A percentile compares a stretch with the other conserved stretches of the same genome.
phyloP scores from a whole-genome alignment of 2,888 invertebrate species.

The Melanostoma scalare region DNA sequence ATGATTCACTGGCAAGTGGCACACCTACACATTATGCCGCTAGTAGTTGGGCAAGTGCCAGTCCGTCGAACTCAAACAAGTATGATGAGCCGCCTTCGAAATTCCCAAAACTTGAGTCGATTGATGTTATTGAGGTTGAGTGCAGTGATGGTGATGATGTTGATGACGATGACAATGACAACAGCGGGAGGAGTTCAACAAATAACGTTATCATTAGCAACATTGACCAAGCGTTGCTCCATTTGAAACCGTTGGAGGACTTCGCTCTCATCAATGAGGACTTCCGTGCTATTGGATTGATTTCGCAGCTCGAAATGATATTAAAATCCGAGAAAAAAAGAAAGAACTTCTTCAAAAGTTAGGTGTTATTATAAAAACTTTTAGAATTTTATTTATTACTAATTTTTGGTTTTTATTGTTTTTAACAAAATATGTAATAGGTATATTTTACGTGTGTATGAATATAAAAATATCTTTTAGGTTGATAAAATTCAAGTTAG shows the following conservation, averaged over 20 bases:
- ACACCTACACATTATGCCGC: constrained; percentile 18
- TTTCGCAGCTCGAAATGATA: constrained; percentile 78
- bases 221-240: constrained; percentile 77
- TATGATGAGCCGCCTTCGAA: constrained; percentile 36
- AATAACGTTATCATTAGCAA: constrained; percentile 1
- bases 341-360: too few species aligned
- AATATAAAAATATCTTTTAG: too few species aligned
- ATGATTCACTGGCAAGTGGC: constrained; percentile 52
- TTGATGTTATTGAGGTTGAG: constrained; percentile 62
- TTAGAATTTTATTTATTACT: too few species aligned
- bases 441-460: too few species aligned
- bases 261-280: constrained; percentile 80
- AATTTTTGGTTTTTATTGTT: too few species aligned
- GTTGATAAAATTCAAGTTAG: too few species aligned
- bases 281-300: constrained; percentile 79
- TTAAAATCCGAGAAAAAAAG: constrained; percentile 48
- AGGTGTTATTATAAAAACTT: too few species aligned
- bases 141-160: constrained; percentile 49
- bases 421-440: too few species aligned
- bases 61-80: constrained; percentile 24
- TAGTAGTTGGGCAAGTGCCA: constrained; percentile 24
- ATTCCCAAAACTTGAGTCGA: constrained; percentile 49
- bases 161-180: background rate
- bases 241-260: constrained; percentile 79
- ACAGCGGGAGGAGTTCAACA: too few species aligned